These are phyloP conservation scores for Volucella inanis DNA, from an alignment of 2,888 invertebrate genomes.

Conservation along the genomic window DNA sequence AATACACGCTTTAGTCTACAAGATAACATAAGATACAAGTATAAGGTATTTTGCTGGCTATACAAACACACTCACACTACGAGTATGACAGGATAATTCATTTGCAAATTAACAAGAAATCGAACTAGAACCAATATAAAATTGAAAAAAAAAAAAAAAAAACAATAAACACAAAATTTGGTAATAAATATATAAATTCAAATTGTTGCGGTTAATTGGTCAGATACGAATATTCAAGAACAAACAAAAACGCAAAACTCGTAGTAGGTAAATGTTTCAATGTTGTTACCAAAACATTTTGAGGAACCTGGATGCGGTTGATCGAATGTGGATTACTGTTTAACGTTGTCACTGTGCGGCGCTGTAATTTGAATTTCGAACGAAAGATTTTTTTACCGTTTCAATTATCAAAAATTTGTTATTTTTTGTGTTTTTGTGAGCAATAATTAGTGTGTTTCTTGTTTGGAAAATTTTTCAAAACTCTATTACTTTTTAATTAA, in stretches of 20 bases:
- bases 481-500: slow-evolving; percentile 50
- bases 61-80: slow-evolving; percentile 9
- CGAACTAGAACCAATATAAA: slow-evolving; percentile 37
- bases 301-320: slow-evolving; percentile 84
- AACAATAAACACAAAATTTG: not conserved
- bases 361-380: slow-evolving; percentile 82
- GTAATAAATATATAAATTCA: not conserved
- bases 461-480: slow-evolving; percentile 53
- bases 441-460: slow-evolving; percentile 70
- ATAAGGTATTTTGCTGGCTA: not conserved
- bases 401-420: slow-evolving; percentile 29
- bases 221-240: slow-evolving; percentile 48
- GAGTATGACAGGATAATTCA: slow-evolving; percentile 29
- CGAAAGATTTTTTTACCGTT: slow-evolving; percentile 71
- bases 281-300: slow-evolving; percentile 83
- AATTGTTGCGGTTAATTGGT: slow-evolving; percentile 59
- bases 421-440: slow-evolving; percentile 40
- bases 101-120: slow-evolving; percentile 28
- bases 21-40: not conserved
- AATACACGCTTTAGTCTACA: slow-evolving; percentile 1
- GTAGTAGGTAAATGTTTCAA: slow-evolving; percentile 66
- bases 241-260: slow-evolving; percentile 64
- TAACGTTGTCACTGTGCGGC: slow-evolving; percentile 84
- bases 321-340: slow-evolving; percentile 84
- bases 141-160: not conserved